phyloP scores from a whole-genome alignment of 2,888 invertebrate species.

The Sphinx pinastri region DNA sequence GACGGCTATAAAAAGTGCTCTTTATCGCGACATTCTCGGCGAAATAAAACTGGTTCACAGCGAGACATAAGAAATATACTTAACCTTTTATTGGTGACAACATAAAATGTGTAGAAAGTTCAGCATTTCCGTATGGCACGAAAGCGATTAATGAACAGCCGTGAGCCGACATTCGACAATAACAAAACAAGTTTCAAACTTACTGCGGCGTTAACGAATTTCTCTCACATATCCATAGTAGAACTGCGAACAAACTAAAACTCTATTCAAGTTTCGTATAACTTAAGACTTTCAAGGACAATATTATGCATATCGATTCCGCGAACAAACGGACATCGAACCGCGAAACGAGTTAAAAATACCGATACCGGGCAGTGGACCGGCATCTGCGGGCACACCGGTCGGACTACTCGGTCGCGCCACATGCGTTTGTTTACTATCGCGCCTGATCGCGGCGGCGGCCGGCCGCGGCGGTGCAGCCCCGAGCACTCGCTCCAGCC shows the following conservation, averaged over 20 bases:
- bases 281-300: conserved; percentile 71
- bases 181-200: conserved; percentile 67
- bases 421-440: conserved; percentile 84
- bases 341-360: conserved; percentile 82
- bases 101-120: conserved; percentile 61
- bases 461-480: conserved; percentile 46
- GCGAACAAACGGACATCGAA: conserved; percentile 80
- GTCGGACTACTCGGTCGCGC: conserved; percentile 72
- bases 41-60: conserved; percentile 58
- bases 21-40: conserved; percentile 58
- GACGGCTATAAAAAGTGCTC: conserved; percentile 60
- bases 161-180: conserved; percentile 38
- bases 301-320: conserved; percentile 80
- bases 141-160: conserved; percentile 48
- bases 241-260: conserved; percentile 51
- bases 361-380: conserved; percentile 72
- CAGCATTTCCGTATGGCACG: conserved; percentile 49
- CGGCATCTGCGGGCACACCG: conserved; percentile 80
- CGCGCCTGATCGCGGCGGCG: conserved; percentile 59
- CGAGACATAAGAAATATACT: conserved; percentile 48
- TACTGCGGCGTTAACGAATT: conserved; percentile 56
- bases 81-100: conserved; percentile 51
- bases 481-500: conserved; percentile 42
- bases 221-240: conserved; percentile 50
- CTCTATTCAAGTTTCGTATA: conserved; percentile 62